A percentile compares a stretch with the other conserved stretches of the same genome.
Conservation (phyloP, 2,797 vertebrate species). For the Spea hammondii region DNA sequence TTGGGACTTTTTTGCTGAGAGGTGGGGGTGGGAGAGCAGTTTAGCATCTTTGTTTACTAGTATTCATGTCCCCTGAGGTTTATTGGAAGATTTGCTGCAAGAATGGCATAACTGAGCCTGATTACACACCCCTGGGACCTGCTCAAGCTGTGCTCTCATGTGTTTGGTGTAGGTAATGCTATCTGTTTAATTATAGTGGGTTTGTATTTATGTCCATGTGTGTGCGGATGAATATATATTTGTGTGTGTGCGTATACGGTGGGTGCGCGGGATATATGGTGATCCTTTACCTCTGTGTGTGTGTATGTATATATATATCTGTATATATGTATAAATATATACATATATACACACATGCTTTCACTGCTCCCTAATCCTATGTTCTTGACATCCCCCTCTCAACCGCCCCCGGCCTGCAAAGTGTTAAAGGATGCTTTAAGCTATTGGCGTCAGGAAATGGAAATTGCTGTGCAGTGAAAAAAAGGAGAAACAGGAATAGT, state of each 20-base stretch:
- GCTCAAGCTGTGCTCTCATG: conserved; percentile 9
- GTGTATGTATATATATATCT: too few species aligned
- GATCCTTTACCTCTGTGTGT: too few species aligned
- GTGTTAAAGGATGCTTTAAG: background rate
- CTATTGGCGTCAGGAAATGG: background rate
- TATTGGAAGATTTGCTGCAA: background rate
- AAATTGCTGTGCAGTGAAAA: background rate
- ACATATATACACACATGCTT: too few species aligned
- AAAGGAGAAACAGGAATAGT: background rate
- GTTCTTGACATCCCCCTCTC: background rate
- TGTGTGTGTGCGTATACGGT: too few species aligned
- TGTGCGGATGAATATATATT: background rate
- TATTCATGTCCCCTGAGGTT: conserved; percentile 13
- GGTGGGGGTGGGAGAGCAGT: conserved; percentile 13
- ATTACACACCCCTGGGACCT: conserved; percentile 19
- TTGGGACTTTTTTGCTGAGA: background rate
- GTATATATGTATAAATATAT: too few species aligned
- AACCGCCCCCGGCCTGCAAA: background rate
- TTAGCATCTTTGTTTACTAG: background rate
- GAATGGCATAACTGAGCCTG: conserved; percentile 11
- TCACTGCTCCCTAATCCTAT: too few species aligned
- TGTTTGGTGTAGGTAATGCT: conserved; percentile 7
- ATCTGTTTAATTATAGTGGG: conserved; percentile 10
- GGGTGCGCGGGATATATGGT: too few species aligned
- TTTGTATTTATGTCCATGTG: background rate